phyloP scores from a whole-genome alignment of 2,888 invertebrate genomes.

The Cosmia pyralina region DNA sequence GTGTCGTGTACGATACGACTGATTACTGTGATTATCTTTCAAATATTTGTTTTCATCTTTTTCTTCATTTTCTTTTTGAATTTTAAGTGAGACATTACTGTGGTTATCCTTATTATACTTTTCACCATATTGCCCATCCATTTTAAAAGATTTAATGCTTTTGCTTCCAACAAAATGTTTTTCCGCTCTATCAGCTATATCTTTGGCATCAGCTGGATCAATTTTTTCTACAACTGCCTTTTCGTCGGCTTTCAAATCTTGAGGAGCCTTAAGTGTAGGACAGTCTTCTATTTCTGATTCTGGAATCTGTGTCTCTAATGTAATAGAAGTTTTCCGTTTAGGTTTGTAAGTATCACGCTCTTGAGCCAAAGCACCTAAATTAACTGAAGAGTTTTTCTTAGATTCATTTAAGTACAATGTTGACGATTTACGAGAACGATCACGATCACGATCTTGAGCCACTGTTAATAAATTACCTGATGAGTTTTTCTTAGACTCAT shows the following conservation, averaged over 20 bases:
- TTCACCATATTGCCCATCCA: constrained; percentile 84
- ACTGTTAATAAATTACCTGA: constrained; percentile 81
- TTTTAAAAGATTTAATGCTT: constrained; percentile 84
- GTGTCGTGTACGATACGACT: constrained; percentile 78
- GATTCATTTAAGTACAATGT: constrained; percentile 88
- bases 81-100: constrained; percentile 82
- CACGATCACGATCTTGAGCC: constrained; percentile 79
- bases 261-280: constrained; percentile 87
- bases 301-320: constrained; percentile 81
- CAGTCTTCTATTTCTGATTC: constrained; percentile 89
- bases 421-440: constrained; percentile 85
- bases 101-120: constrained; percentile 84
- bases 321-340: constrained; percentile 84
- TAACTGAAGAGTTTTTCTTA: constrained; percentile 84
- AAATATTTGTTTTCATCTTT: constrained; percentile 84
- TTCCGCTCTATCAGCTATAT: constrained; percentile 82
- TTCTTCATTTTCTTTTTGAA: constrained; percentile 82
- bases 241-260: constrained; percentile 89
- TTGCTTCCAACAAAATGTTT: constrained; percentile 81
- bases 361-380: constrained; percentile 79
- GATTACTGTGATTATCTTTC: constrained; percentile 87
- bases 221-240: constrained; percentile 84
- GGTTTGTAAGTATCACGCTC: constrained; percentile 82
- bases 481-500: constrained; percentile 88
- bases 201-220: constrained; percentile 82